These are phyloP conservation scores for Sminthurides aquaticus DNA, from an alignment of 2,888 invertebrate genomes.

Conservation along the genomic window DNA sequence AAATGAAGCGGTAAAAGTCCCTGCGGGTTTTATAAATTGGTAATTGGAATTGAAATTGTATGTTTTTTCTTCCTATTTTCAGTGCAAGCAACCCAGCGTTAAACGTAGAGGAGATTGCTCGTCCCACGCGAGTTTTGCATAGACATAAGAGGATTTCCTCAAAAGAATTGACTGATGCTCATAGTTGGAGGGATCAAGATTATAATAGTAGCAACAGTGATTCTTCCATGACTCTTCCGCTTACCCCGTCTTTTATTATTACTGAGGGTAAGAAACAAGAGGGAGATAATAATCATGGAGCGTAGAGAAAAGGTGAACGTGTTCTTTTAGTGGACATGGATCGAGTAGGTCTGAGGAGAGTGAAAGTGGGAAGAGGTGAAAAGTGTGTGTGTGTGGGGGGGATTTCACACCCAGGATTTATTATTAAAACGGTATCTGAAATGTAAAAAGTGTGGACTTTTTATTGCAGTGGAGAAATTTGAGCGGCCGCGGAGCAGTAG, in stretches of 20 bases:
- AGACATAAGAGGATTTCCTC: not conserved
- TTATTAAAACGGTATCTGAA: too few relatives aligned
- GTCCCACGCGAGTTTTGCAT: conserved; percentile 6
- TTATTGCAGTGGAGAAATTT: conserved; percentile 8
- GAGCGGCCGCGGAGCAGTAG: conserved; percentile 18
- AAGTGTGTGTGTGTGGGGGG: too few relatives aligned
- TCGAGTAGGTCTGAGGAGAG: too few relatives aligned
- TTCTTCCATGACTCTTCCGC: conserved; percentile 20
- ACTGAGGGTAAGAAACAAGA: conserved; percentile 18
- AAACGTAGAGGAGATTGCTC: conserved; percentile 5
- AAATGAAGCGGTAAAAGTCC: too few relatives aligned
- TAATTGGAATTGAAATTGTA: not conserved
- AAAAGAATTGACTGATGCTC: not conserved
- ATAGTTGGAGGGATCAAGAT: not conserved
- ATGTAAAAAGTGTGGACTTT: not conserved
- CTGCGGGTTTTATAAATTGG: too few relatives aligned
- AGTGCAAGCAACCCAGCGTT: conserved; percentile 19
- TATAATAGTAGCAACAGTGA: conserved; percentile 7
- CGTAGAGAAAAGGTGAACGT: too few relatives aligned
- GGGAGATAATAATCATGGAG: too few relatives aligned
- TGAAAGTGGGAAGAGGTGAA: too few relatives aligned
- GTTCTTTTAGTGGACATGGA: not conserved
- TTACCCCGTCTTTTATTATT: conserved; percentile 12
- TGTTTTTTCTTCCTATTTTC: not conserved
- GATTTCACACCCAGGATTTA: not conserved